Conservation (phyloP, 2,113 vertebrate species). For the Rattus norvegicus region DNA sequence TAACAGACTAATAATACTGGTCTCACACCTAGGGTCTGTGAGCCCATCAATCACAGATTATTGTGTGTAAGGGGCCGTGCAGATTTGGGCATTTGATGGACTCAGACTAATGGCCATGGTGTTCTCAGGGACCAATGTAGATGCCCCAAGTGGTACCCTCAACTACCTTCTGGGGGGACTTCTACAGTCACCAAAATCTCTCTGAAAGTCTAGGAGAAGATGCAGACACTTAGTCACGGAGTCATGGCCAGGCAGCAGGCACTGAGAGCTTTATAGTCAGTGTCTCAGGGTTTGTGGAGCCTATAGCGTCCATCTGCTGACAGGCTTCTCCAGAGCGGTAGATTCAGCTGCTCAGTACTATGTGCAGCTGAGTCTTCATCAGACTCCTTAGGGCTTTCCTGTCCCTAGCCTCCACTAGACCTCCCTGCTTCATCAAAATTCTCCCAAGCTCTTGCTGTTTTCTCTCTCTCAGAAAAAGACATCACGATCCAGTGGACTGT, state of each 20-base stretch:
- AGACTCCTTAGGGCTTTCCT: neutral
- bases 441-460: neutral
- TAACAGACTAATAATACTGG: neutral
- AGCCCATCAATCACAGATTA: neutral
- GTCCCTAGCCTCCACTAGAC: neutral
- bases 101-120: neutral
- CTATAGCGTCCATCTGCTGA: neutral
- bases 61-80: neutral
- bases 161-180: neutral
- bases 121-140: neutral
- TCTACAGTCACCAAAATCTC: neutral
- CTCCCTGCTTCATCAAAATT: neutral
- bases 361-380: neutral
- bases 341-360: neutral
- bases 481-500: neutral
- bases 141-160: too few relatives aligned
- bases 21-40: neutral
- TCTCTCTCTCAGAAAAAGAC: neutral
- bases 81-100: neutral
- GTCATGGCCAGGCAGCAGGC: neutral
- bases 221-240: neutral
- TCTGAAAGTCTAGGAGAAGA: conserved; percentile 2
- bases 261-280: neutral
- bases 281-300: neutral
- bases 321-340: neutral